These are phyloP conservation scores for Penaeus monodon DNA, from an alignment of 2,888 invertebrate species.

Conservation along the genomic window DNA sequence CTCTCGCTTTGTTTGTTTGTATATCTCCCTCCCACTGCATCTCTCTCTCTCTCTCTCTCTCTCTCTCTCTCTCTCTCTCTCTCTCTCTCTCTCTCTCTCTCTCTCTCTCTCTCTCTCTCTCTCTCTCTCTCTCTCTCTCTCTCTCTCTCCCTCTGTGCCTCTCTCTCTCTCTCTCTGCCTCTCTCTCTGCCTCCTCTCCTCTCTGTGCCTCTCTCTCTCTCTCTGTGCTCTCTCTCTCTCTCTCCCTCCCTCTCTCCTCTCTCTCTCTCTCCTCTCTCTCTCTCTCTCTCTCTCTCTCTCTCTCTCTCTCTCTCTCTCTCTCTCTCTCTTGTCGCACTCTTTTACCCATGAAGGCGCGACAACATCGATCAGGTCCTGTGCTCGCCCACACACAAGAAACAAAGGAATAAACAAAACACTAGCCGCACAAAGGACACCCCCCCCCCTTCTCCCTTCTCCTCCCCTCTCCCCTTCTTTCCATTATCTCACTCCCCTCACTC, in stretches of 20 bases:
- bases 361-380: no score
- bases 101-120: slow-evolving; percentile 4
- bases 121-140: no score
- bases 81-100: slow-evolving; percentile 4
- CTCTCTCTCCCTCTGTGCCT: not conserved
- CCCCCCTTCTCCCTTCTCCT: not conserved
- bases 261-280: not conserved
- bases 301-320: not conserved
- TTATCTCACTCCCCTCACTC: no score
- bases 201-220: not conserved
- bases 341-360: no score
- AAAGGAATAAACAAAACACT: no score
- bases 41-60: no score
- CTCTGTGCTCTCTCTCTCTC: not conserved
- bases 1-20: no score
- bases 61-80: no score
- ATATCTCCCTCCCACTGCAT: no score
- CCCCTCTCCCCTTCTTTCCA: not conserved
- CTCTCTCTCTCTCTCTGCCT: not conserved
- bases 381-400: no score
- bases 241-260: no score
- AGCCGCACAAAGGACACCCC: not conserved
- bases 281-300: not conserved
- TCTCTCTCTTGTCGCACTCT: not conserved
- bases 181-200: not conserved